Evolutionary conservation across 2,888 invertebrate genomes (phyloP), one percentile per base, ranked within the genome.

Genomic region (Calliopum simillimum): DNA sequence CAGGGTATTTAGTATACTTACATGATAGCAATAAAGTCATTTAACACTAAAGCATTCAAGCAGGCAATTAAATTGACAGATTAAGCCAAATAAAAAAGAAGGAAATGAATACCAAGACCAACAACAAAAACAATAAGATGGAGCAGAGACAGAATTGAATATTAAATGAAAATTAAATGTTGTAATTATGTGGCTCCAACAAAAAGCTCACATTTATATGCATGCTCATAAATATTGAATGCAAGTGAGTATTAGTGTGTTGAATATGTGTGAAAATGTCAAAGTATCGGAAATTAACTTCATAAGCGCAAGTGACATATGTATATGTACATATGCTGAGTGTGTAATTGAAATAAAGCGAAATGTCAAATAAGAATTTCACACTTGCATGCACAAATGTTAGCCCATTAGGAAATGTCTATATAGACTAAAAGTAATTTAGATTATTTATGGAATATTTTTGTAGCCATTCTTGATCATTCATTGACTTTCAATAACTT

Each of bases 61-160:
- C 59, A 43, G 13, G 19, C 13, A 44, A 59, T 59, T 19, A 44
- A 59, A 59, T 43, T 44, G 59, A 59, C 41, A 19, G 44, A 59
- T 59, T 44, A 19, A 14, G 14, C 16, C 46, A 14, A 46, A 46
- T 14, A 2, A 53, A 53, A n/a, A 16, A 53, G 12, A 19, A 16
- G 21, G 4, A 51, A 19, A 19, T 21, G 8, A 1, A 53, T 16
- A 53, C 16, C 19, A 51, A 19, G 16, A 21, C 6, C 16, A 11
- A 19, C 16, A 51, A 11, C n/a, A 51, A 51, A 51, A 51, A 19
- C 19, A 16, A 47, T 5, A 11, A 16, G n/a, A 16, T n/a, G 11
- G 51, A 21, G n/a, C 13, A 13, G 2, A 13, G 21, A 53, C 21
- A 53, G 13, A 53, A 53, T 53, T 53, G 23, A 53, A 53, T 53